Conservation (phyloP, 2,113 vertebrate species). For the Panurus biarmicus region DNA sequence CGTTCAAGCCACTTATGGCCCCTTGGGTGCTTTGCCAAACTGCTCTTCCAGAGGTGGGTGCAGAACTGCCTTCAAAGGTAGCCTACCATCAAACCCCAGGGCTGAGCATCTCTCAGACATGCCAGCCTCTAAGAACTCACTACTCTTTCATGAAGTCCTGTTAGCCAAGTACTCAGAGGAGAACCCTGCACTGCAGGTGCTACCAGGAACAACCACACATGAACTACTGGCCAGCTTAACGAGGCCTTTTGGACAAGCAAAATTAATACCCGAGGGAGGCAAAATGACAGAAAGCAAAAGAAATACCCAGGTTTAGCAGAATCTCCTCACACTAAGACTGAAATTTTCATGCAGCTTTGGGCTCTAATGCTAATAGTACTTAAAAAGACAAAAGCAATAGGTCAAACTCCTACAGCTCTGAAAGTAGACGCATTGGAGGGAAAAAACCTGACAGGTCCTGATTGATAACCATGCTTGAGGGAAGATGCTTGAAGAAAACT, state of each 20-base stretch:
- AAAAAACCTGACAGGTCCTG: conserved; percentile 38
- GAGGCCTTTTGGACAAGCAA: not conserved
- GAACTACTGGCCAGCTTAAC: not conserved
- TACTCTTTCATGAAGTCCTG: not conserved
- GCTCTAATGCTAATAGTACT: not conserved
- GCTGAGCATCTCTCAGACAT: not conserved
- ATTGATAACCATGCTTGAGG: conserved; percentile 47
- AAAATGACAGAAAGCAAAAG: not conserved
- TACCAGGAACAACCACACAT: not conserved
- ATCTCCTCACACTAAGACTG: not conserved
- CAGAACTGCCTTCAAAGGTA: not conserved
- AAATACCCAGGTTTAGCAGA: not conserved
- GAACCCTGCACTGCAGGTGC: not conserved
- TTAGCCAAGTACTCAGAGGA: not conserved
- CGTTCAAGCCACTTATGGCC: not conserved
- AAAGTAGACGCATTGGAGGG: conserved; percentile 27
- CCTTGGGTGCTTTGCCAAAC: not conserved
- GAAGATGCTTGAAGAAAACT: conserved; percentile 17
- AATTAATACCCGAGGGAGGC: not conserved
- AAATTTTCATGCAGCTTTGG: not conserved
- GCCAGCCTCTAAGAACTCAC: not conserved
- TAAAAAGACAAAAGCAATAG: conserved; percentile 28
- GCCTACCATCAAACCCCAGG: not conserved
- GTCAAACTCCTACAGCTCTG: conserved; percentile 20
- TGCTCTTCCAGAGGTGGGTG: rapidly evolving